Evolutionary conservation across 2,797 vertebrate genomes (phyloP).

Genomic region (Acanthiza pusilla): DNA sequence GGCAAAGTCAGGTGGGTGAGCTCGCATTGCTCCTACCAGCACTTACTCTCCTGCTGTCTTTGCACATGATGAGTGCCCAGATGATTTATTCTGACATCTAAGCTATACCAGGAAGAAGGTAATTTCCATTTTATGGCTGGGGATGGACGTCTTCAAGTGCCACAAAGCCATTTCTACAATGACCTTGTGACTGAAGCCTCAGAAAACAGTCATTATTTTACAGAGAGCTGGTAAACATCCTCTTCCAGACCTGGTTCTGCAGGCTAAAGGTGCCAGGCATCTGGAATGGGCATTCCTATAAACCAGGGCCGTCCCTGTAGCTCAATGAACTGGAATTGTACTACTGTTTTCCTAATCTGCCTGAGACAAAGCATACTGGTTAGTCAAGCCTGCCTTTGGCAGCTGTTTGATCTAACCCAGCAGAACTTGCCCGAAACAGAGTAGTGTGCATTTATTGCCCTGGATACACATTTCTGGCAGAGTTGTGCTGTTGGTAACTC

Average conservation of each 20-base stretch:
- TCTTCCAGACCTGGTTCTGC: not conserved
- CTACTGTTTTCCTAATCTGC: not conserved
- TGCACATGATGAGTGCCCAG: not conserved
- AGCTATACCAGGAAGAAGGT: conserved; percentile 20
- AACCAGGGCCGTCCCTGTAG: not conserved
- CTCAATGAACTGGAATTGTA: not conserved
- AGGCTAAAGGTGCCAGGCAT: not conserved
- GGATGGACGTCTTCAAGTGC: not conserved
- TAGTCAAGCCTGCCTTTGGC: not conserved
- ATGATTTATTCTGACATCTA: not conserved
- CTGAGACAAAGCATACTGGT: not conserved
- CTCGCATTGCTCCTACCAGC: not conserved
- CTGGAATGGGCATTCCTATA: not conserved
- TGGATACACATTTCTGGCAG: not conserved
- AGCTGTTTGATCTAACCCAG: not conserved
- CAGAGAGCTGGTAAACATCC: not conserved
- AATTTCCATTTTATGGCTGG: conserved; percentile 16
- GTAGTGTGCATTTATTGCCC: not conserved
- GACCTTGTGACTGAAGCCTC: not conserved
- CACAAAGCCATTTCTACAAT: not conserved
- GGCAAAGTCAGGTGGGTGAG: not conserved
- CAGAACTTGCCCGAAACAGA: not conserved
- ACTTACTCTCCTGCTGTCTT: not conserved
- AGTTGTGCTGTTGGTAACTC: not conserved
- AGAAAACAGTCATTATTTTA: conserved; percentile 16